Conservation (phyloP, 2,888 invertebrate genomes). For the Ischnus inquisitorius region DNA sequence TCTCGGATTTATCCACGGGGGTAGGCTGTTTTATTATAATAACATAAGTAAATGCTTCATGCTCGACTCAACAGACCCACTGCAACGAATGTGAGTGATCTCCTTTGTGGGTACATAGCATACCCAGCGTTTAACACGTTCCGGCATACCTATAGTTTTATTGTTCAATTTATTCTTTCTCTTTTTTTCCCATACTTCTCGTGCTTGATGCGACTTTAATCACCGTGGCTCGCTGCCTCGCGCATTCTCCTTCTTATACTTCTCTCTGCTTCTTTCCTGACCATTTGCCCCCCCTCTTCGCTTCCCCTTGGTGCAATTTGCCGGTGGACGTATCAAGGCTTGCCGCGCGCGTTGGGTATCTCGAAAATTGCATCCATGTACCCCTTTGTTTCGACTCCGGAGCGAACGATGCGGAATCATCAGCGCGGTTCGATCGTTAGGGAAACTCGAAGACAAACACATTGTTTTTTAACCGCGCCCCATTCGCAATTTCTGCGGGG, state of each 20-base stretch:
- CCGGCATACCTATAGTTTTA: constrained; percentile 4
- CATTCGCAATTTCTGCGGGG: too few species aligned
- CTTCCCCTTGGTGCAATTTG: constrained; percentile 35
- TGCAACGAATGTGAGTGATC: constrained; percentile 53
- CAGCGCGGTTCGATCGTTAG: not conserved
- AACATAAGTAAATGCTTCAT: not conserved
- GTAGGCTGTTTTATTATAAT: constrained; percentile 1
- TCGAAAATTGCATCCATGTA: constrained; percentile 20
- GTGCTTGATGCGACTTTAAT: constrained; percentile 71
- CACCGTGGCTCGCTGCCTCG: constrained; percentile 30
- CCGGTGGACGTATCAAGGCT: constrained; percentile 24
- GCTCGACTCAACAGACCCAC: not conserved
- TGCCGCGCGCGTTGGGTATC: not conserved
- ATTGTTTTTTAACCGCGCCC: not conserved
- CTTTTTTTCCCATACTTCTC: constrained; percentile 17
- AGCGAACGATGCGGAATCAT: not conserved
- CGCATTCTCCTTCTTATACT: constrained; percentile 7
- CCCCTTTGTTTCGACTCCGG: constrained; percentile 16
- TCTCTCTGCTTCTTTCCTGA: constrained; percentile 17
- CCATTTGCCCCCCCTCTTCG: not conserved
- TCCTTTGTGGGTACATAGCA: constrained; percentile 22
- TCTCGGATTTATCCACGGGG: not conserved
- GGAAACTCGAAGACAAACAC: not conserved
- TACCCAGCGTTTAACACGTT: constrained; percentile 45
- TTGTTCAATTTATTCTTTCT: not conserved